Conservation (phyloP, 1,140 invertebrate species). For the Daktulosphaira vitifoliae region DNA sequence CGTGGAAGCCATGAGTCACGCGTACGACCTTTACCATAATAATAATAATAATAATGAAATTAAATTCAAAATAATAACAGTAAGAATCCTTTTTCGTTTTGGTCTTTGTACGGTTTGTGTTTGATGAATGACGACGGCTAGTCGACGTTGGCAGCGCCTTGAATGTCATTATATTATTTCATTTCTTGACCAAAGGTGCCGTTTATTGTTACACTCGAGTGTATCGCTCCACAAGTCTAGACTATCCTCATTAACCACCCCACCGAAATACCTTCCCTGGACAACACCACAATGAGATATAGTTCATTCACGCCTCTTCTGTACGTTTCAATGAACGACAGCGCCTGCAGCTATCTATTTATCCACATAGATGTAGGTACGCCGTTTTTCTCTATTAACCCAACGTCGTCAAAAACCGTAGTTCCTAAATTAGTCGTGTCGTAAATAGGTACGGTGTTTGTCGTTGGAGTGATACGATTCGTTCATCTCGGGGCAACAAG, state of each 20-base stretch:
- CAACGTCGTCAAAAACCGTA: too few relatives aligned
- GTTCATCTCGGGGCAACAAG: too few relatives aligned
- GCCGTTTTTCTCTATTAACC: too few relatives aligned
- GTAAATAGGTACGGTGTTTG: too few relatives aligned
- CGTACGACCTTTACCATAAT: slow-evolving; percentile 18
- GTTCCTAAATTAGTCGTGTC: too few relatives aligned
- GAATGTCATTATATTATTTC: slow-evolving; percentile 14
- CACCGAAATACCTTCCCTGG: too few relatives aligned
- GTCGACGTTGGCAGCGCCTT: not conserved
- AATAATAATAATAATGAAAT: not conserved
- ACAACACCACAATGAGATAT: not conserved
- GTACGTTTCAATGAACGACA: too few relatives aligned
- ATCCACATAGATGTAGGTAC: too few relatives aligned
- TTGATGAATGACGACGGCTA: not conserved
- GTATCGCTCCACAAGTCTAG: not conserved
- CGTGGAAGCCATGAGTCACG: slow-evolving; percentile 25
- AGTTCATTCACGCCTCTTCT: too few relatives aligned
- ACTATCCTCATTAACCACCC: not conserved
- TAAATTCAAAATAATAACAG: not conserved
- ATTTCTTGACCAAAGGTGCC: not conserved
- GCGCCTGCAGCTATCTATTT: too few relatives aligned
- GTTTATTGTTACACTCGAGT: too few relatives aligned
- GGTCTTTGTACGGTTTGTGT: not conserved
- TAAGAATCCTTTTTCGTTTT: slow-evolving; percentile 17
- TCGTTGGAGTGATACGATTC: too few relatives aligned